Evolutionary conservation across 2,888 invertebrate species (phyloP).

Genomic region (Sepiola atlantica): DNA sequence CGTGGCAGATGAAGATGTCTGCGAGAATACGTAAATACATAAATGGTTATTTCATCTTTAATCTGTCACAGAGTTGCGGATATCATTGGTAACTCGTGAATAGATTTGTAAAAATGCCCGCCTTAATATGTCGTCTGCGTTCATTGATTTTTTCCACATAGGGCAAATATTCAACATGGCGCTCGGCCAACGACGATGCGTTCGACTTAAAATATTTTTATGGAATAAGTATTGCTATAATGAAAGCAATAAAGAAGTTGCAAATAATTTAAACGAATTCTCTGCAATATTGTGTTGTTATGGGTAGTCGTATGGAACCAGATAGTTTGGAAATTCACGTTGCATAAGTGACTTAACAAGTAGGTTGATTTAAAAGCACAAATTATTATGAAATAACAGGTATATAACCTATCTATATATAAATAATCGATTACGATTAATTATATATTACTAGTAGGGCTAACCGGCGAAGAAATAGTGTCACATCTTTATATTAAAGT

Average conservation of each 20-base stretch:
- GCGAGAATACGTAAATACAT: not conserved
- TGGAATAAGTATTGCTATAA: not conserved
- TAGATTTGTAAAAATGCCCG: slow-evolving; percentile 16
- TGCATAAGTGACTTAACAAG: not conserved
- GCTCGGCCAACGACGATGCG: not conserved
- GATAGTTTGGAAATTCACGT: not conserved
- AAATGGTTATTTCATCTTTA: not conserved
- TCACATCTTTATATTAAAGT: too few species aligned
- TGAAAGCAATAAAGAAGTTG: not conserved
- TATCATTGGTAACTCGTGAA: slow-evolving; percentile 4
- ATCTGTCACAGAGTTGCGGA: not conserved
- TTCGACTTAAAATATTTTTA: not conserved
- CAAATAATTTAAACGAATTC: not conserved
- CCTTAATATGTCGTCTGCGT: not conserved
- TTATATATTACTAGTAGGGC: too few species aligned
- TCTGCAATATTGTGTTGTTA: not conserved
- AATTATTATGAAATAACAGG: too few species aligned
- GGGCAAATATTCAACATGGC: slow-evolving; percentile 16
- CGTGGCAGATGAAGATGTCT: not conserved
- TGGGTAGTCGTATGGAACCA: not conserved
- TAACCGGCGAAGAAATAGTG: too few species aligned
- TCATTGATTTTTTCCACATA: not conserved
- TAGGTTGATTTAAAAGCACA: too few species aligned
- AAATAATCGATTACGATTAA: too few species aligned
- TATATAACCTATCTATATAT: too few species aligned